Evolutionary conservation across 2,797 vertebrate species (phyloP).

Genomic region (Lagorchestes hirsutus): DNA sequence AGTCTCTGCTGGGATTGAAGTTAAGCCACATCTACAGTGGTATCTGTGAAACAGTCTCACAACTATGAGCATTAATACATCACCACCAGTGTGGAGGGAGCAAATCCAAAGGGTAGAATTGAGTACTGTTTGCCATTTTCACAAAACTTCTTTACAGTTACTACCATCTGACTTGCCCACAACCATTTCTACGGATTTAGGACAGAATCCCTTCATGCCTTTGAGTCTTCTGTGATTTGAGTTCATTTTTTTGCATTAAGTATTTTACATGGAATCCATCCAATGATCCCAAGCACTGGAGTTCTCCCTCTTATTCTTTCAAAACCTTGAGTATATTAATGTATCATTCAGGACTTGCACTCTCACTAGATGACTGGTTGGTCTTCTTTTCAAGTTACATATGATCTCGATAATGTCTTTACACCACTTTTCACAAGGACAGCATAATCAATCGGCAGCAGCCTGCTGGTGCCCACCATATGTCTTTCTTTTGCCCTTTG

Average conservation of each 20-base stretch:
- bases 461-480: not conserved
- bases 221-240: not conserved
- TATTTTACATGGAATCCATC: not conserved
- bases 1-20: not conserved
- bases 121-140: too few species aligned
- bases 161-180: not conserved
- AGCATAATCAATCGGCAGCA: not conserved
- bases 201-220: not conserved
- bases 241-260: not conserved
- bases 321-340: not conserved
- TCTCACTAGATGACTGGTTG: not conserved
- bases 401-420: not conserved
- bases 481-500: not conserved
- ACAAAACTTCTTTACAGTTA: not conserved
- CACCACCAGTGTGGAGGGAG: fast-evolving
- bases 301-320: not conserved
- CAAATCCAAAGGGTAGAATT: not conserved
- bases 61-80: not conserved
- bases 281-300: not conserved
- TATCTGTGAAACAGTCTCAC: fast-evolving
- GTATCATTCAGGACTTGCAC: not conserved
- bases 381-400: not conserved
- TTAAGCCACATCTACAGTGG: not conserved
- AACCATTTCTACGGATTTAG: not conserved
- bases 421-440: not conserved